Conservation (phyloP, 2,797 vertebrate genomes). For the Falco peregrinus region DNA sequence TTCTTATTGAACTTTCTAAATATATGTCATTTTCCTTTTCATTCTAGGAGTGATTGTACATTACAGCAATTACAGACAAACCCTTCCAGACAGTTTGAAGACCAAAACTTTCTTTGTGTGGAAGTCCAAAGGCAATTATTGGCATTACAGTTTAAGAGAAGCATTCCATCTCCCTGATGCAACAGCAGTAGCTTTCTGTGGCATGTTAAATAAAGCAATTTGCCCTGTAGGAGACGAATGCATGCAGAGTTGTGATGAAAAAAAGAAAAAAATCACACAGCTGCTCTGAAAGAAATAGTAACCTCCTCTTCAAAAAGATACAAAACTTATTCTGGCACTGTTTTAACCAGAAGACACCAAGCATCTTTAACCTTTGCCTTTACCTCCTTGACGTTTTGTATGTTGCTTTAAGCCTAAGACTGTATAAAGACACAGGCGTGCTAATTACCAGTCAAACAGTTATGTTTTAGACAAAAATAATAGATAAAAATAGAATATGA, state of each 20-base stretch:
- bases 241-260: slow-evolving; percentile 67
- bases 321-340: slow-evolving; percentile 71
- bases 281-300: slow-evolving; percentile 49
- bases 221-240: slow-evolving; percentile 73
- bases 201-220: slow-evolving; percentile 73
- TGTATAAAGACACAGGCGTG: background rate
- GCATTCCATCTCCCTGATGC: slow-evolving; percentile 79
- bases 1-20: slow-evolving; percentile 72
- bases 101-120: slow-evolving; percentile 74
- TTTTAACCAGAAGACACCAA: slow-evolving; percentile 76
- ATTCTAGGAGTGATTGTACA: slow-evolving; percentile 63
- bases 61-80: slow-evolving; percentile 75
- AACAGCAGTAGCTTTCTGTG: slow-evolving; percentile 80
- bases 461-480: slow-evolving; percentile 7
- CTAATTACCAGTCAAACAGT: slow-evolving; percentile 36
- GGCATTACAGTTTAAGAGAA: slow-evolving; percentile 74
- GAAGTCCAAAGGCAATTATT: slow-evolving; percentile 77
- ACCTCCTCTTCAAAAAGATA: slow-evolving; percentile 67
- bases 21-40: slow-evolving; percentile 72
- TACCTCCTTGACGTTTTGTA: slow-evolving; percentile 26
- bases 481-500: slow-evolving; percentile 17
- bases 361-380: slow-evolving; percentile 75
- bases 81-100: slow-evolving; percentile 71
- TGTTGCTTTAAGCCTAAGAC: slow-evolving; percentile 14
- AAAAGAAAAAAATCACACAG: slow-evolving; percentile 19